Evolutionary conservation across 2,113 vertebrate species (phyloP).

Genomic region (Seriola aureovittata): DNA sequence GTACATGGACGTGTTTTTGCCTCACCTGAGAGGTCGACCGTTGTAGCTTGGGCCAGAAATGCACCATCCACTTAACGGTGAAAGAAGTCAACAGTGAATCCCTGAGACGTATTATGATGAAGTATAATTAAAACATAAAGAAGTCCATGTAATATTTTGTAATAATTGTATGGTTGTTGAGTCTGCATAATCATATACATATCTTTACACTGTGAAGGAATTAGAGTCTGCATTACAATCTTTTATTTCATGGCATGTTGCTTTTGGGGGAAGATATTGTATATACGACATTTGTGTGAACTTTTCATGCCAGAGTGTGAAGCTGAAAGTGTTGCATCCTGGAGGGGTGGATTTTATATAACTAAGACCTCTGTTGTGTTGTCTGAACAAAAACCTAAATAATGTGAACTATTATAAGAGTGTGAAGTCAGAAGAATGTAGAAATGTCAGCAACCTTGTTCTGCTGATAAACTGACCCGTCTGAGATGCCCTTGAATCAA

Average conservation of each 20-base stretch:
- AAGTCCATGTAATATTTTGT: neutral
- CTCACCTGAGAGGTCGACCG: constrained; percentile 59
- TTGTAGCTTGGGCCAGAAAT: constrained; percentile 53
- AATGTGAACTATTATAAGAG: neutral
- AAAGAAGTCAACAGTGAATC: constrained; percentile 15
- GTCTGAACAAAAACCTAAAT: neutral
- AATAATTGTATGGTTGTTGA: neutral
- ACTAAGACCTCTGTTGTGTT: neutral
- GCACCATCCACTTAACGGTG: constrained; percentile 19
- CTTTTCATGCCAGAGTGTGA: neutral
- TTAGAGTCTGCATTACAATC: neutral
- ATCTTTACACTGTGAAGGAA: constrained; percentile 2
- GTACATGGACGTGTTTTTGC: constrained; percentile 58
- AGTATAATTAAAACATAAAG: neutral
- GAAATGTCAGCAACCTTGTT: constrained; percentile 7
- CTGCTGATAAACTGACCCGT: neutral
- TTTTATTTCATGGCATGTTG: neutral
- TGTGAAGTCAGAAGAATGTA: neutral
- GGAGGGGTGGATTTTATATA: neutral
- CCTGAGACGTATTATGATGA: neutral
- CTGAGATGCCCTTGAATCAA: neutral
- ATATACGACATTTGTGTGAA: neutral
- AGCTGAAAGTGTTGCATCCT: neutral
- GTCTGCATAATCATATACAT: neutral
- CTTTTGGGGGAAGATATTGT: neutral